Percentiles rank a stretch among this genome's conserved stretches.
Evolutionary conservation across 92 coral and sea anemone genomes (phyloP).

Genomic region (Palythoa heliodiscus): DNA sequence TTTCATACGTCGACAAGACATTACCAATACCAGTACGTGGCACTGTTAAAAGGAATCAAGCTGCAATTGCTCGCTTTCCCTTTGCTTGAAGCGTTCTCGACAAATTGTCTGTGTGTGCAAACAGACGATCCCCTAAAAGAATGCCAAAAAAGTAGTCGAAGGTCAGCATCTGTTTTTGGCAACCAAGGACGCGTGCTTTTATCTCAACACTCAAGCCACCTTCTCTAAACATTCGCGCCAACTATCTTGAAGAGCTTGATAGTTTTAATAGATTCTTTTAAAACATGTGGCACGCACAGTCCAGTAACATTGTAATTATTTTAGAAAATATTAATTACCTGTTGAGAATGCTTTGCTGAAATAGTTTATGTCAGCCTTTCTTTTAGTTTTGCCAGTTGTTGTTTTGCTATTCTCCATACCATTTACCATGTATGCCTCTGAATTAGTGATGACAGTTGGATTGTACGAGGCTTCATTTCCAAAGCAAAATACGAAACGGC

Average conservation of each 20-base stretch:
- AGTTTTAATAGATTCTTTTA: neutral
- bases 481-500: too few relatives aligned
- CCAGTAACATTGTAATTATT: conserved; percentile 27
- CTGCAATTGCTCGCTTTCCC: neutral
- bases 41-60: too few relatives aligned
- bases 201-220: neutral
- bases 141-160: neutral
- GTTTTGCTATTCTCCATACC: neutral
- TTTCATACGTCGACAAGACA: too few relatives aligned
- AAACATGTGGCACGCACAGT: conserved; percentile 58
- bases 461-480: too few relatives aligned
- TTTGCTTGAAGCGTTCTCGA: conserved; percentile 13
- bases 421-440: conserved; percentile 7
- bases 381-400: conserved; percentile 29
- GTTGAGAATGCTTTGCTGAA: conserved; percentile 12
- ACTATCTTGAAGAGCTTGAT: too few relatives aligned
- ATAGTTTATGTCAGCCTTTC: conserved; percentile 22
- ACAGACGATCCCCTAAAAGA: conserved; percentile 12
- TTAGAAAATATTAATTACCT: neutral
- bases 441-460: neutral
- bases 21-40: too few relatives aligned
- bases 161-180: neutral
- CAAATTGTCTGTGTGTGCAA: conserved; percentile 12
- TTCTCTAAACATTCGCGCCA: neutral
- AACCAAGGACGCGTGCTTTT: neutral